Percentiles rank a stretch among this genome's conserved stretches.
phyloP scores from a whole-genome alignment of 2,888 invertebrate species.

The Capitulum mitella region DNA sequence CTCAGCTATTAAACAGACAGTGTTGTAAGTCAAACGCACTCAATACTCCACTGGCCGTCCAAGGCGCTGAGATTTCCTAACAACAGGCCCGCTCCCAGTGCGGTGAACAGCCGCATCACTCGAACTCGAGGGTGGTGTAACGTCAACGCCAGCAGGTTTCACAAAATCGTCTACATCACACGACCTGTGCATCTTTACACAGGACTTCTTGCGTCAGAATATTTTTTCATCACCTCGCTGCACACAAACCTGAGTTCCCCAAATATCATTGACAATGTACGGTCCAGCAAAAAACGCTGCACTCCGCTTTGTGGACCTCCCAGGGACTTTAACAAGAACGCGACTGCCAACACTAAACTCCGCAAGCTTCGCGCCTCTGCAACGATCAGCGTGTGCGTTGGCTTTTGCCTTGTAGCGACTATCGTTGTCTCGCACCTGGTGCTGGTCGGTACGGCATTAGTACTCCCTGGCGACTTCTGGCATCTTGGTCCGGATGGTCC shows the following conservation, averaged over 20 bases:
- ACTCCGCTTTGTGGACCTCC: neutral
- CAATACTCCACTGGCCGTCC: neutral
- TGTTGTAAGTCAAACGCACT: too few relatives aligned
- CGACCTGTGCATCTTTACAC: neutral
- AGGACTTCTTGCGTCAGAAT: neutral
- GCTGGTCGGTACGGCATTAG: slow-evolving; percentile 25
- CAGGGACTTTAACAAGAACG: neutral
- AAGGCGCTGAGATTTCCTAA: neutral
- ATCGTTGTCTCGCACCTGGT: neutral
- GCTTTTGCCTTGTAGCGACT: neutral
- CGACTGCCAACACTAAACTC: neutral
- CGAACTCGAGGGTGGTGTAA: neutral
- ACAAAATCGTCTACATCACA: neutral
- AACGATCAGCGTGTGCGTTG: neutral
- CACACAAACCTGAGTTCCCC: neutral
- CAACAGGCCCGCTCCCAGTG: neutral
- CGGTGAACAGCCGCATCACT: neutral
- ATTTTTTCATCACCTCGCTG: neutral
- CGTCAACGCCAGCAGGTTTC: neutral
- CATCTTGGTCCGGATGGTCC: neutral
- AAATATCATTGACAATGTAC: neutral
- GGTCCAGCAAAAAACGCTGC: neutral
- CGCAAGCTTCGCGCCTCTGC: neutral
- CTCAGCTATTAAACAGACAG: too few relatives aligned
- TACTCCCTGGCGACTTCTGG: slow-evolving; percentile 24